These are phyloP conservation scores for Uria aalge DNA, from an alignment of 2,113 vertebrate species.

Conservation along the genomic window DNA sequence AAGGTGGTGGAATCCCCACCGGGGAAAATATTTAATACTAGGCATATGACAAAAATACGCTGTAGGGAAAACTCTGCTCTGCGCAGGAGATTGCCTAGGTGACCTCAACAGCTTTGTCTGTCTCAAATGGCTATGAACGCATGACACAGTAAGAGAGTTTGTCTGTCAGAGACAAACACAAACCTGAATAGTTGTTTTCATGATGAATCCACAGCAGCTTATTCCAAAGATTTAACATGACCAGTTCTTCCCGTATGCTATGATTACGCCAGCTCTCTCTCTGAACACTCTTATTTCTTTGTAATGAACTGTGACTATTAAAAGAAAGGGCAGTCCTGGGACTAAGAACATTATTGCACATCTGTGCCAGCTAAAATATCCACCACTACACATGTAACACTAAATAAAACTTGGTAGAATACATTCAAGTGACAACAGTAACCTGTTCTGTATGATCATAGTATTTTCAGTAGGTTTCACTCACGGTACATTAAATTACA, in stretches of 20 bases:
- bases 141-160: neutral
- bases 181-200: neutral
- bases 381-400: fast-evolving
- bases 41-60: neutral
- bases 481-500: neutral
- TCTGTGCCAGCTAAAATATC: neutral
- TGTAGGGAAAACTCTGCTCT: neutral
- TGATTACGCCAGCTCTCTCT: neutral
- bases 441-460: neutral
- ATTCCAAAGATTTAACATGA: neutral
- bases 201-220: neutral
- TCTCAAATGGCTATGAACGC: neutral
- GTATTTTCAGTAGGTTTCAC: neutral
- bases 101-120: neutral
- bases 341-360: neutral
- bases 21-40: neutral
- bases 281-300: neutral
- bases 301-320: neutral
- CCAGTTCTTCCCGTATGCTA: neutral
- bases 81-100: neutral
- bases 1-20: neutral
- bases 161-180: neutral
- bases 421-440: neutral
- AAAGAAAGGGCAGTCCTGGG: neutral
- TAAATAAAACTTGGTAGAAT: neutral